These are phyloP conservation scores for Phthorimaea operculella DNA, from an alignment of 1,140 invertebrate species.

Conservation along the genomic window DNA sequence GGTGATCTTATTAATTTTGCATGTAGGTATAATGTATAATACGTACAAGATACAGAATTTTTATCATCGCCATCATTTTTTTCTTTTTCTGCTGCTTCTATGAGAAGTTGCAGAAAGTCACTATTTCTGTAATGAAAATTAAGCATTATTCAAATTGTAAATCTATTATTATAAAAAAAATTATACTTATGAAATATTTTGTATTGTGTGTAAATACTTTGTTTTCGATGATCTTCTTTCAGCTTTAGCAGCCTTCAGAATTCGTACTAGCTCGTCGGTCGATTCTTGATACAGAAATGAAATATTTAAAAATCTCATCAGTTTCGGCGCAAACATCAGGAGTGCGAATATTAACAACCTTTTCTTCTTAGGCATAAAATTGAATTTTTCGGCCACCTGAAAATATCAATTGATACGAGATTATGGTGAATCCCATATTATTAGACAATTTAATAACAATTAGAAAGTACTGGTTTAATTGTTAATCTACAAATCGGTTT, in stretches of 20 bases:
- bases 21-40: no score
- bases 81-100: conserved; percentile 48
- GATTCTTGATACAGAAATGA: conserved; percentile 38
- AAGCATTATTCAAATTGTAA: background rate
- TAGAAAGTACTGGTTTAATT: no score
- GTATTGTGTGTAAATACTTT: conserved; percentile 19
- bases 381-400: conserved; percentile 56
- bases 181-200: background rate
- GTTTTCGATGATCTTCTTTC: conserved; percentile 31
- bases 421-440: no score
- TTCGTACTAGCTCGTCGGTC: conserved; percentile 31
- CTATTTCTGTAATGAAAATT: conserved; percentile 32
- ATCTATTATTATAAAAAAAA: background rate
- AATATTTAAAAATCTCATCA: conserved; percentile 31
- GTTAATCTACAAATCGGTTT: no score
- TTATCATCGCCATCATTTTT: conserved; percentile 21
- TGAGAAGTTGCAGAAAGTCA: conserved; percentile 53
- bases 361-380: conserved; percentile 34
- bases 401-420: conserved; percentile 1
- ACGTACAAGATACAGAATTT: no score
- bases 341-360: conserved; percentile 36
- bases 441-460: no score
- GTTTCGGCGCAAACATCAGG: conserved; percentile 35
- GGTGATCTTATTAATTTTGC: no score
- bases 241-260: conserved; percentile 35